phyloP scores from a whole-genome alignment of 2,797 vertebrate genomes.

The Melanotaenia maccullochi region DNA sequence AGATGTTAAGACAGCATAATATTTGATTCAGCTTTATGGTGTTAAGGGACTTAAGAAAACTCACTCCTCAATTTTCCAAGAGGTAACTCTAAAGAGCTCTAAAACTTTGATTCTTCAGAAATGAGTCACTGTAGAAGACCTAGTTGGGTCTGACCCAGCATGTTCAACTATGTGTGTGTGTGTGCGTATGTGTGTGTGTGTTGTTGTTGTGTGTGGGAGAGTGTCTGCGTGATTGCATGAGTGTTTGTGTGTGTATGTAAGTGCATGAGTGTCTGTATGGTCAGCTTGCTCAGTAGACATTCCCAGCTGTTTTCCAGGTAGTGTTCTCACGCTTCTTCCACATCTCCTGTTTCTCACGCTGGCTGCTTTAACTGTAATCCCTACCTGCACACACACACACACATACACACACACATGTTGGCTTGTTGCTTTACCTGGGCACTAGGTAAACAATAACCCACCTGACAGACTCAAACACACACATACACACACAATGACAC shows the following conservation, averaged over 20 bases:
- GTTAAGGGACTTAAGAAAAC: neutral
- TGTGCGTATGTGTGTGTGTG: conserved; percentile 39
- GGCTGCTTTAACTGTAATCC: conserved; percentile 66
- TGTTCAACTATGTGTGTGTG: conserved; percentile 52
- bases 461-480: conserved; percentile 33
- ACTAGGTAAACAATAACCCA: conserved; percentile 65
- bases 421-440: conserved; percentile 56
- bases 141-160: conserved; percentile 49
- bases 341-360: conserved; percentile 75
- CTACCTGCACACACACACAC: conserved; percentile 42
- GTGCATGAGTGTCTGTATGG: conserved; percentile 47
- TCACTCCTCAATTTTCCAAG: neutral
- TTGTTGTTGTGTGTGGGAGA: conserved; percentile 12
- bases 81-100: conserved; percentile 22
- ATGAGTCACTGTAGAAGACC: conserved; percentile 44
- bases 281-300: conserved; percentile 58
- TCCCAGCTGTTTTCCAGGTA: conserved; percentile 79
- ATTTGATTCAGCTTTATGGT: neutral
- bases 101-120: conserved; percentile 42
- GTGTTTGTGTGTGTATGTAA: conserved; percentile 23
- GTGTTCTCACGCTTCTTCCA: conserved; percentile 73
- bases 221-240: conserved; percentile 15
- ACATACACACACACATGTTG: conserved; percentile 17
- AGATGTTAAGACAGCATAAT: neutral
- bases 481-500: conserved; percentile 33